Evolutionary conservation across 2,888 invertebrate species (phyloP).

Genomic region (Glaucopsyche alexis): DNA sequence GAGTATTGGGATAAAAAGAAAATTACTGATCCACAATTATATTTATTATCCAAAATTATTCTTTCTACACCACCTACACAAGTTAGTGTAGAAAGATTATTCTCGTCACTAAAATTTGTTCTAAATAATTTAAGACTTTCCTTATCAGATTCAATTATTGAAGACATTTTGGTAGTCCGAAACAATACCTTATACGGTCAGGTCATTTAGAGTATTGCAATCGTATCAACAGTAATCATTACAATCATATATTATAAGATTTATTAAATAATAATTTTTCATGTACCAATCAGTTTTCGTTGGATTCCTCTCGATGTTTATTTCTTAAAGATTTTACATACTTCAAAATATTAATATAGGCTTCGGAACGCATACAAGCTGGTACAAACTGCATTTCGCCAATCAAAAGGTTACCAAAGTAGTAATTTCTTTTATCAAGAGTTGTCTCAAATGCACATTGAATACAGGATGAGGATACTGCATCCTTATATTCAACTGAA

Average conservation of each 20-base stretch:
- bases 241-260: background rate
- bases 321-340: no score
- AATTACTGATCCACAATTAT: background rate
- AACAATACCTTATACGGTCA: background rate
- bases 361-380: no score
- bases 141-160: background rate
- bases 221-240: background rate
- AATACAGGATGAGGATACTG: no score
- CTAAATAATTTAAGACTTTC: background rate
- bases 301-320: no score
- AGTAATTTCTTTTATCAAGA: no score
- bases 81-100: background rate
- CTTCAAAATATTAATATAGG: no score
- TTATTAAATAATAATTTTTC: no score
- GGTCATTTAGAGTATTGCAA: background rate
- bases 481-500: no score
- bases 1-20: slow-evolving; percentile 1
- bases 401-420: no score
- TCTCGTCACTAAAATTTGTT: background rate
- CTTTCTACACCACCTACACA: background rate
- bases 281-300: no score
- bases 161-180: background rate
- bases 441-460: no score
- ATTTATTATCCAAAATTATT: background rate
- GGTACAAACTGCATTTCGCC: no score